Percentiles rank a stretch among this genome's conserved stretches.
Evolutionary conservation across 2,888 invertebrate genomes (phyloP).

Genomic region (Timandra comae): DNA sequence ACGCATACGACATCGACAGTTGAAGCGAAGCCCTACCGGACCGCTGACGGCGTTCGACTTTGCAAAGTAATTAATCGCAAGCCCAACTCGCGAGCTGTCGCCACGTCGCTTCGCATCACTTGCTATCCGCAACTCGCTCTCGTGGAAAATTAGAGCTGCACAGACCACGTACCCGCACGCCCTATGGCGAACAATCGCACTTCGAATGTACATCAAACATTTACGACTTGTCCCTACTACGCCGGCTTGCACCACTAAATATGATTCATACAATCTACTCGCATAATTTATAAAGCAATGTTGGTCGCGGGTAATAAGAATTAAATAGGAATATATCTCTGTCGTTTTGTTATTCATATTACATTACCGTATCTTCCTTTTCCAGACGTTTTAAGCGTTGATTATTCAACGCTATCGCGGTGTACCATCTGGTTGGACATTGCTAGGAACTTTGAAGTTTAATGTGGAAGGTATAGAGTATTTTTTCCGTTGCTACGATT

Average conservation of each 20-base stretch:
- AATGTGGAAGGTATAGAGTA: constrained; percentile 39
- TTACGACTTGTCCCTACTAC: neutral
- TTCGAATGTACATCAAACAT: constrained; percentile 8
- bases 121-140: constrained; percentile 47
- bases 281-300: constrained; percentile 59
- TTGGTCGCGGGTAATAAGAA: constrained; percentile 63
- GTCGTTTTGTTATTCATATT: constrained; percentile 76
- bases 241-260: constrained; percentile 16
- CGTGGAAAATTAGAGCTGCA: constrained; percentile 65
- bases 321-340: constrained; percentile 72
- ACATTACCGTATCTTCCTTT: constrained; percentile 76
- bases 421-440: constrained; percentile 58
- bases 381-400: constrained; percentile 76
- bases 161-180: no score
- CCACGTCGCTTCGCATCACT: constrained; percentile 65
- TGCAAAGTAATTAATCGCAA: constrained; percentile 68
- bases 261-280: constrained; percentile 47
- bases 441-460: constrained; percentile 35
- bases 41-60: constrained; percentile 43
- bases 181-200: constrained; percentile 49
- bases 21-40: constrained; percentile 57
- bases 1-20: constrained; percentile 49
- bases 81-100: constrained; percentile 50
- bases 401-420: constrained; percentile 72
- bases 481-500: constrained; percentile 36